These are phyloP conservation scores for Drosophila subsilvestris DNA, from an alignment of 2,888 invertebrate species.

Conservation along the genomic window DNA sequence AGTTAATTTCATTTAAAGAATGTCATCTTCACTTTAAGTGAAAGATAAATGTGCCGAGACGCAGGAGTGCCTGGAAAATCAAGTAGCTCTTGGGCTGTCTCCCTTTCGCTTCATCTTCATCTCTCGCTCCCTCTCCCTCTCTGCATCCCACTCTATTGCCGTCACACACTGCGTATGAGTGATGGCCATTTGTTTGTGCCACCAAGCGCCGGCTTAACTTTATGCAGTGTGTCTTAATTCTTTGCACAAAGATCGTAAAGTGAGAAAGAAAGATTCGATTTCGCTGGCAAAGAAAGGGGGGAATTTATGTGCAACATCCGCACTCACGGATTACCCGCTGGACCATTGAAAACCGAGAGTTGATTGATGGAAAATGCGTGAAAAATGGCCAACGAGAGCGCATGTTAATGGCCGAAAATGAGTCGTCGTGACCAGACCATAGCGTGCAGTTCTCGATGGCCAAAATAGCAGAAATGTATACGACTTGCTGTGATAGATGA, in stretches of 20 bases:
- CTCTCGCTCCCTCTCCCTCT: conserved; percentile 53
- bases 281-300: conserved; percentile 55
- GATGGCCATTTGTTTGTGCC: conserved; percentile 56
- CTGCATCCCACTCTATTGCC: conserved; percentile 46
- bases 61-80: conserved; percentile 58
- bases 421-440: conserved; percentile 10
- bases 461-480: conserved; percentile 12
- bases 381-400: conserved; percentile 11
- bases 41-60: conserved; percentile 77
- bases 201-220: conserved; percentile 20
- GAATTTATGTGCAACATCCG: conserved; percentile 50
- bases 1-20: conserved; percentile 83
- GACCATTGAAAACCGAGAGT: conserved; percentile 38
- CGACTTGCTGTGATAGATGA: background rate
- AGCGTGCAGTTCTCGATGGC: background rate
- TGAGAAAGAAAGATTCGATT: conserved; percentile 59
- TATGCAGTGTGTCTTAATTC: conserved; percentile 62
- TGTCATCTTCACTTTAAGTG: conserved; percentile 84
- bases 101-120: conserved; percentile 9
- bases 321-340: conserved; percentile 28
- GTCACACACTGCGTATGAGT: conserved; percentile 64
- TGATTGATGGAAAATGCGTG: conserved; percentile 42
- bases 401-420: background rate
- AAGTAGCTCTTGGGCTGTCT: conserved; percentile 56
- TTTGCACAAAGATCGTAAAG: conserved; percentile 47